Conservation (phyloP, 1,140 invertebrate species). For the Lordiphosa mommai region DNA sequence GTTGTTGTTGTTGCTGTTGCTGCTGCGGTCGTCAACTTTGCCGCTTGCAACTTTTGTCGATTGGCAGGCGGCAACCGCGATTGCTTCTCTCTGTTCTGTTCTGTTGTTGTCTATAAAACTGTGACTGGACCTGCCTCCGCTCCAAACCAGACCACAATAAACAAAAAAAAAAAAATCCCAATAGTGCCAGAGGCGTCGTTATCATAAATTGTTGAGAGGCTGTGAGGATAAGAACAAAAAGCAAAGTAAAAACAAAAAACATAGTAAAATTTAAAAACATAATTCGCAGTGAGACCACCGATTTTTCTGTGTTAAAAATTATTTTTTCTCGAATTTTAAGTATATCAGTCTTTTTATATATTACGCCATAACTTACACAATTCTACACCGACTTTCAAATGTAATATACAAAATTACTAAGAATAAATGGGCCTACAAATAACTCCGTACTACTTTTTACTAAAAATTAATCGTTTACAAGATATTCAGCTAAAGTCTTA, state of each 20-base stretch:
- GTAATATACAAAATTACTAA: no score
- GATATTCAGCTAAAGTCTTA: no score
- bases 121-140: slow-evolving; percentile 35
- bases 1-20: slow-evolving; percentile 34
- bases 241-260: background rate
- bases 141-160: background rate
- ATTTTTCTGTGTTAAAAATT: no score
- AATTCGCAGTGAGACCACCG: background rate
- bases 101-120: slow-evolving; percentile 44
- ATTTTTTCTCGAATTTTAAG: no score
- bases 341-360: no score
- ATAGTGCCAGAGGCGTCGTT: slow-evolving; percentile 62
- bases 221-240: slow-evolving; percentile 12
- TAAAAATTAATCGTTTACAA: no score
- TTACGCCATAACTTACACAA: no score
- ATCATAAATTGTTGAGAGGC: slow-evolving; percentile 52
- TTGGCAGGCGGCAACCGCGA: slow-evolving; percentile 71
- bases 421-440: no score
- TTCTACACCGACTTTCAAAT: no score
- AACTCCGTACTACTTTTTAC: no score
- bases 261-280: background rate
- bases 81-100: slow-evolving; percentile 30
- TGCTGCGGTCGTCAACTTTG: slow-evolving; percentile 59
- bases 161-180: slow-evolving; percentile 13
- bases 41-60: slow-evolving; percentile 63